phyloP scores from a whole-genome alignment of 2,888 invertebrate species.

The Pammene fasciana region DNA sequence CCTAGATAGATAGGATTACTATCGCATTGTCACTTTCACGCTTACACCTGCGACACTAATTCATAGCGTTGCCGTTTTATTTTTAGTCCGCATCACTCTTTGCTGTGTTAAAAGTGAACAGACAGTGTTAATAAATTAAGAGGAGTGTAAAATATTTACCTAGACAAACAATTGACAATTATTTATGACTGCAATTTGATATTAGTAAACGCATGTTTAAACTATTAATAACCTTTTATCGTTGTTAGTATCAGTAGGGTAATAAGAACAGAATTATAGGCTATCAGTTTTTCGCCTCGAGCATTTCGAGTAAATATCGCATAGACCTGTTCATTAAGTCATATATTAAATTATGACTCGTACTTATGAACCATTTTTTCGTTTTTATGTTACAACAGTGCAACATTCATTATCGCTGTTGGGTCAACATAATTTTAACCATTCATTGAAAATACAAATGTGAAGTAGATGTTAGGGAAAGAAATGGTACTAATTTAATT shows the following conservation, averaged over 20 bases:
- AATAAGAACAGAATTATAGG: slow-evolving; percentile 37
- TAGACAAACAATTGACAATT: not conserved
- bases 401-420: not conserved
- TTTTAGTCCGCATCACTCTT: not conserved
- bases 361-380: slow-evolving; percentile 5
- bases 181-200: slow-evolving; percentile 12
- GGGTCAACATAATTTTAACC: too few species aligned
- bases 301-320: slow-evolving; percentile 35
- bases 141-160: not conserved
- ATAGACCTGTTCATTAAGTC: slow-evolving; percentile 34
- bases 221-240: slow-evolving; percentile 37
- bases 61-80: slow-evolving; percentile 9
- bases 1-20: slow-evolving; percentile 34
- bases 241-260: slow-evolving; percentile 34
- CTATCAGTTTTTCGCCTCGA: slow-evolving; percentile 34
- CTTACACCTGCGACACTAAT: slow-evolving; percentile 20
- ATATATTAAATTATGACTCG: slow-evolving; percentile 21
- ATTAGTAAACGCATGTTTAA: slow-evolving; percentile 28
- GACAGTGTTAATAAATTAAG: not conserved
- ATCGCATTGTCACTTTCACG: slow-evolving; percentile 36
- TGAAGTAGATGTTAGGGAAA: too few species aligned
- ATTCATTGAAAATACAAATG: too few species aligned
- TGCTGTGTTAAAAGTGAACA: not conserved
- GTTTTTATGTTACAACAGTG: slow-evolving; percentile 15
- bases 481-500: too few species aligned